Percentiles rank a stretch among this genome's conserved stretches.
phyloP scores from a whole-genome alignment of 2,797 vertebrate genomes.

The Picus viridis region DNA sequence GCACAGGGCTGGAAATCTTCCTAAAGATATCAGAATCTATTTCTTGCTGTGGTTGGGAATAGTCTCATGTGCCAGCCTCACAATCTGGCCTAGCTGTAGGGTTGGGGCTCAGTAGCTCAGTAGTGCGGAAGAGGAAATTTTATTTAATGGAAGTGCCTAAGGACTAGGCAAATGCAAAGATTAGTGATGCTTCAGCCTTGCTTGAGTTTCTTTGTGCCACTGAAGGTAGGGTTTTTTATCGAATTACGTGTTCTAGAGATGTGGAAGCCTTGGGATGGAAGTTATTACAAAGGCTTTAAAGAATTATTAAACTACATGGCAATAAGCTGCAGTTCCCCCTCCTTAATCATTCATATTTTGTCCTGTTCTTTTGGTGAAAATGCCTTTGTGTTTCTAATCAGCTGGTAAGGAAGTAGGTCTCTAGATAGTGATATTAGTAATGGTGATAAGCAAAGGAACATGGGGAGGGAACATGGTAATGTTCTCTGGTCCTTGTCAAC shows the following conservation, averaged over 20 bases:
- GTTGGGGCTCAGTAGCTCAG: neutral
- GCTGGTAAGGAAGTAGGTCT: neutral
- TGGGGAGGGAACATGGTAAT: neutral
- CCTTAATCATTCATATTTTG: neutral
- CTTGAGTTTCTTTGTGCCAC: neutral
- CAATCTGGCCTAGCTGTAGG: neutral
- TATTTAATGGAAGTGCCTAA: neutral
- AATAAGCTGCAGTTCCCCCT: neutral
- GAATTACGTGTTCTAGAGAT: neutral
- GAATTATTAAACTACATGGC: neutral
- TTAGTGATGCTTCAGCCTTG: neutral
- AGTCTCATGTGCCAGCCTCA: neutral
- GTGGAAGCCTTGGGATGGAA: neutral
- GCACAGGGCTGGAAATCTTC: neutral
- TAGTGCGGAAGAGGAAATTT: neutral
- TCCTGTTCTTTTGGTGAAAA: neutral
- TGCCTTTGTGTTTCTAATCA: constrained; percentile 31
- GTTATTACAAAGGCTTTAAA: neutral
- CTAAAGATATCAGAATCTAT: neutral
- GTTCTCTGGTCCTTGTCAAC: constrained; percentile 16
- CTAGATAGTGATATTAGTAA: constrained; percentile 18
- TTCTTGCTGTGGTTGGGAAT: neutral
- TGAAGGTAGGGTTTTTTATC: neutral
- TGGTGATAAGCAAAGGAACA: neutral
- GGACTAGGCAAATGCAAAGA: neutral